Evolutionary conservation across 1,140 invertebrate genomes (phyloP), one percentile per base, ranked within the genome.

Genomic region (Latrodectus geometricus): DNA sequence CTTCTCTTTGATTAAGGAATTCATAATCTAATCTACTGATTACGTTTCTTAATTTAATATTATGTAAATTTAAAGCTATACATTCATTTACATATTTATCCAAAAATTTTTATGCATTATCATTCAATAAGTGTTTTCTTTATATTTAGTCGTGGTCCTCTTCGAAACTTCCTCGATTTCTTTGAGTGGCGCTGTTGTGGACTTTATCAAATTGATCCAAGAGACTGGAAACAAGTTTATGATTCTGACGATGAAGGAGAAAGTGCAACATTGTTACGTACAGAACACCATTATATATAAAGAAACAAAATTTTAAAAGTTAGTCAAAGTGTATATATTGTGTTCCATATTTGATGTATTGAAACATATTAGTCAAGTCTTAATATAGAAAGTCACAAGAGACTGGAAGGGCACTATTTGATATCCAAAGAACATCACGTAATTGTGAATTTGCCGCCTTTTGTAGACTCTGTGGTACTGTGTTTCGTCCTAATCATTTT

Each of bases 151-250:
- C 95, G 95, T 89, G 97, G 97, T 0, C 93, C 95, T 66, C 90
- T 95, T 56, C 94, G 94, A 89, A 98, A 98, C 91, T 91, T 95
- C 17, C 93, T 95, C 0, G 97, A 98, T 91, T 96, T 98, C 90
- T 94, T 97, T 89, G 94, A 95, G 88, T 93, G 94, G 88, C 93
- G 92, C 23, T 96, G 95, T 90, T 95, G 94, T 90, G 95, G 95
- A 8, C 88, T 94, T 14, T 91, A 94, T n/a, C 93, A 95, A 89
- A 94, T 94, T 0, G 94, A 95, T 88, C 92, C 91, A 77, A 92
- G 92, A 15, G 94, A 95, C 89, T 95, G 94, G 94, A 90, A 93
- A 48, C 89, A 90, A 75, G 87, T 91, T 21, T 93, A 89, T 88
- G 90, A 91, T n/a, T 77, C 91, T 9, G 90, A 91, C 15, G 90